Evolutionary conservation across 1,140 invertebrate genomes (phyloP).

Genomic region (Coptotermes formosanus): DNA sequence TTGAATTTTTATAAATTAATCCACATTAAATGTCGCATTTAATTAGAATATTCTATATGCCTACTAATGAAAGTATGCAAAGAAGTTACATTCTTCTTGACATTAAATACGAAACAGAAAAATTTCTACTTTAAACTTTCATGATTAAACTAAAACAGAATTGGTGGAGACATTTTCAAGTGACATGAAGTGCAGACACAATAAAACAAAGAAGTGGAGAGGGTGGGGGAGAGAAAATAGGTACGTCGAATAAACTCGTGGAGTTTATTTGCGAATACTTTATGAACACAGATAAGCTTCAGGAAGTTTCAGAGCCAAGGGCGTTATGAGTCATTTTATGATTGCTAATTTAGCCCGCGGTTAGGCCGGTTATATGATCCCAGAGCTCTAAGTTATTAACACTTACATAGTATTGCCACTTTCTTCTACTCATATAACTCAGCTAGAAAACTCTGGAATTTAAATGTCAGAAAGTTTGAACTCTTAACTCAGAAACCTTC

Average conservation of each 20-base stretch:
- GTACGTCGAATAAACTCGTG: not conserved
- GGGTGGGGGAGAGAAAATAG: not conserved
- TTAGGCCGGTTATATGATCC: not conserved
- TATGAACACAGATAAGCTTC: not conserved
- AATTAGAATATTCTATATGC: too few species aligned
- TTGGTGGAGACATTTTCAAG: not conserved
- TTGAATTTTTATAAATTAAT: too few species aligned
- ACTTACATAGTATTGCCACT: not conserved
- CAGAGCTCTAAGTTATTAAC: not conserved
- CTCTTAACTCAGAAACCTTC: not conserved
- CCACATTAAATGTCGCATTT: too few species aligned
- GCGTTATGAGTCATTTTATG: not conserved
- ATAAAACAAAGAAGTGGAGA: not conserved
- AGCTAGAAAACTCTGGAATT: constrained; percentile 2
- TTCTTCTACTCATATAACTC: not conserved
- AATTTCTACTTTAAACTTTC: not conserved
- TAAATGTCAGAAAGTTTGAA: constrained; percentile 1
- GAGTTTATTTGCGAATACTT: not conserved
- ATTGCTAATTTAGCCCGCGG: not conserved
- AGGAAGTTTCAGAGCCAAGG: not conserved
- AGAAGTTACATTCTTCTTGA: too few species aligned
- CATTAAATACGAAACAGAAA: too few species aligned
- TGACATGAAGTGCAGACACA: not conserved
- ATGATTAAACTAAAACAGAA: not conserved
- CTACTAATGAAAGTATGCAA: too few species aligned